phyloP scores from a whole-genome alignment of 2,113 vertebrate genomes.

The Centropristis striata region DNA sequence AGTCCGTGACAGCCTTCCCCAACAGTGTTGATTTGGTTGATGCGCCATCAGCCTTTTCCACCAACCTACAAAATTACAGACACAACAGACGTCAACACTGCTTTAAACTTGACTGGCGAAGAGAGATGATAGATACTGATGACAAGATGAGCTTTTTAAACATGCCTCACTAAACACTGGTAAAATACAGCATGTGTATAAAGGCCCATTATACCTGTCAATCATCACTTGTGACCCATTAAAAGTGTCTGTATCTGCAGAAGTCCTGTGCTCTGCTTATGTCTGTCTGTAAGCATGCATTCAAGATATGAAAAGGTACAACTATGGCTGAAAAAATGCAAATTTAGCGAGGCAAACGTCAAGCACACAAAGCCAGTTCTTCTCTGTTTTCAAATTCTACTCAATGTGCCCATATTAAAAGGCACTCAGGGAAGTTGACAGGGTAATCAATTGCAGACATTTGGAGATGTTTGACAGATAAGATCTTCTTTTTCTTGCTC shows the following conservation, averaged over 20 bases:
- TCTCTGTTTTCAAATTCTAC: too few relatives aligned
- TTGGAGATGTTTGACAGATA: not conserved
- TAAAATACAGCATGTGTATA: not conserved
- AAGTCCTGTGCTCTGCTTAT: too few relatives aligned
- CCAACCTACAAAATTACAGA: slow-evolving; percentile 60
- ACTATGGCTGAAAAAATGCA: too few relatives aligned
- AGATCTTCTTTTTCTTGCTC: slow-evolving; percentile 3
- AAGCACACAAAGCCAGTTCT: too few relatives aligned
- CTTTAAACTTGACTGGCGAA: not conserved
- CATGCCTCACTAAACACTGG: not conserved
- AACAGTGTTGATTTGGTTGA: slow-evolving; percentile 59
- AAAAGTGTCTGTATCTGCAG: too few relatives aligned
- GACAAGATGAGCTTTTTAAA: not conserved
- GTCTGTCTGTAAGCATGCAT: too few relatives aligned
- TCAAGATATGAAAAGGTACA: too few relatives aligned
- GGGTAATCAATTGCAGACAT: not conserved
- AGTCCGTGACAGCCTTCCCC: slow-evolving; percentile 70
- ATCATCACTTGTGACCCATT: too few relatives aligned
- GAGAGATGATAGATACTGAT: not conserved
- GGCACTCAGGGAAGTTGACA: not conserved
- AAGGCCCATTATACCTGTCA: too few relatives aligned
- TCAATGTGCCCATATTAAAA: not conserved
- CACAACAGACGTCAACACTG: not conserved
- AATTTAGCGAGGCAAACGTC: too few relatives aligned
- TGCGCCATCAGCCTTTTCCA: slow-evolving; percentile 44